These are phyloP conservation scores for Ornithorhynchus anatinus DNA, from an alignment of 2,113 vertebrate species.

Conservation along the genomic window DNA sequence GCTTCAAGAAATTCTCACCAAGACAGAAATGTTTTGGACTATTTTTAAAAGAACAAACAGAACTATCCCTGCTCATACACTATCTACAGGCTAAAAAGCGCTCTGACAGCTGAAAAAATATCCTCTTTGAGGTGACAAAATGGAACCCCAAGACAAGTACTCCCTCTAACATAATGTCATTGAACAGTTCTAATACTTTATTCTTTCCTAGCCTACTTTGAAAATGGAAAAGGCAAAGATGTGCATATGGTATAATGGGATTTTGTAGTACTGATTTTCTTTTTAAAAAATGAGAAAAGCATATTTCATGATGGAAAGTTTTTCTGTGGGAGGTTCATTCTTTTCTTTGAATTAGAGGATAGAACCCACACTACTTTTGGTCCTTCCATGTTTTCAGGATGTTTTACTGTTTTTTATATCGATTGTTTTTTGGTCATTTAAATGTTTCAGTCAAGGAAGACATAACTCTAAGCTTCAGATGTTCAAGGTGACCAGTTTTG, in stretches of 20 bases:
- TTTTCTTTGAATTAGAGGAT: slow-evolving; percentile 8
- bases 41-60: slow-evolving; percentile 78
- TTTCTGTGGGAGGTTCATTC: slow-evolving; percentile 5
- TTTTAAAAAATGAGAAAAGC: slow-evolving; percentile 55
- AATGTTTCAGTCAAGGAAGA: slow-evolving; percentile 10
- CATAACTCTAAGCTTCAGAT: slow-evolving; percentile 19
- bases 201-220: slow-evolving; percentile 70
- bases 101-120: slow-evolving; percentile 70
- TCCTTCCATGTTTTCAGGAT: slow-evolving; percentile 38
- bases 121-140: slow-evolving; percentile 72
- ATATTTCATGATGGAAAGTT: slow-evolving; percentile 56
- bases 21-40: slow-evolving; percentile 69
- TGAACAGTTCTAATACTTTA: slow-evolving; percentile 70
- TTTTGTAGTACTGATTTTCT: slow-evolving; percentile 43
- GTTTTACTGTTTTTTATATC: slow-evolving; percentile 21
- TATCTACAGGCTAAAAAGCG: slow-evolving; percentile 69
- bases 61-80: slow-evolving; percentile 60
- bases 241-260: slow-evolving; percentile 65
- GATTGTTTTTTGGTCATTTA: slow-evolving; percentile 6
- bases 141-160: slow-evolving; percentile 69
- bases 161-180: slow-evolving; percentile 64
- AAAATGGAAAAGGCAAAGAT: slow-evolving; percentile 66
- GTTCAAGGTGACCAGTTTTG: slow-evolving; percentile 30
- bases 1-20: slow-evolving; percentile 70
- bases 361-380: slow-evolving; percentile 16